Percentiles rank a stretch among this genome's conserved stretches.
phyloP scores from a whole-genome alignment of 2,888 invertebrate species.

The Kuschelorhynchus macadamiae region DNA sequence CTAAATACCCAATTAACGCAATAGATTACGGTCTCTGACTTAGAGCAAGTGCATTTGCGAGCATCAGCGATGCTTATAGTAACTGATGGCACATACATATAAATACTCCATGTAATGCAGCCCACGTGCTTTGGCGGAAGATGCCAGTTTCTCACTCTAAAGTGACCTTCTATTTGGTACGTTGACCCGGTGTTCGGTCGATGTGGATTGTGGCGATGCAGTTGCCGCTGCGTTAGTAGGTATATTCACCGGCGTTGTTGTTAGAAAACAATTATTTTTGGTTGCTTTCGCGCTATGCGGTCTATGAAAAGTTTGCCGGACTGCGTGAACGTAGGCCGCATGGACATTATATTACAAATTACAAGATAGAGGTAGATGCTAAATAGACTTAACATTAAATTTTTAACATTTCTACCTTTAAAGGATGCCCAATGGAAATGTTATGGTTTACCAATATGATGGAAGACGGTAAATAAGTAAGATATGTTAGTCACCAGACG shows the following conservation, averaged over 20 bases:
- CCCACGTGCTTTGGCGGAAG: conserved; percentile 48
- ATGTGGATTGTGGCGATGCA: conserved; percentile 6
- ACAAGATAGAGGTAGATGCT: too few relatives aligned
- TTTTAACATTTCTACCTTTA: too few relatives aligned
- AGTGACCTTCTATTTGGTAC: conserved; percentile 46
- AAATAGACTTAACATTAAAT: too few relatives aligned
- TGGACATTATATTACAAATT: too few relatives aligned
- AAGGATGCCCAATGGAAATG: too few relatives aligned
- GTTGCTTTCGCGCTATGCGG: not conserved
- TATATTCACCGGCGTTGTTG: not conserved
- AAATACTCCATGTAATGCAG: conserved; percentile 31
- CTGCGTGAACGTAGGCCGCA: not conserved
- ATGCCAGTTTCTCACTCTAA: conserved; percentile 44
- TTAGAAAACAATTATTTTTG: conserved; percentile 2
- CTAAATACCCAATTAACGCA: conserved; percentile 3
- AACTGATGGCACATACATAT: conserved; percentile 5
- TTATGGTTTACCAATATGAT: too few relatives aligned
- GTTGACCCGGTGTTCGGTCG: conserved; percentile 35
- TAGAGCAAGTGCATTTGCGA: conserved; percentile 14
- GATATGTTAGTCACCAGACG: too few relatives aligned
- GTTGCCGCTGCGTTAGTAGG: not conserved
- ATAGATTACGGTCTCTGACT: not conserved
- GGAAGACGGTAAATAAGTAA: too few relatives aligned
- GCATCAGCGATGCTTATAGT: not conserved
- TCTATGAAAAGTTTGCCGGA: not conserved